These are phyloP conservation scores for Blennius ocellaris DNA, from an alignment of 2,113 vertebrate genomes.

Conservation along the genomic window DNA sequence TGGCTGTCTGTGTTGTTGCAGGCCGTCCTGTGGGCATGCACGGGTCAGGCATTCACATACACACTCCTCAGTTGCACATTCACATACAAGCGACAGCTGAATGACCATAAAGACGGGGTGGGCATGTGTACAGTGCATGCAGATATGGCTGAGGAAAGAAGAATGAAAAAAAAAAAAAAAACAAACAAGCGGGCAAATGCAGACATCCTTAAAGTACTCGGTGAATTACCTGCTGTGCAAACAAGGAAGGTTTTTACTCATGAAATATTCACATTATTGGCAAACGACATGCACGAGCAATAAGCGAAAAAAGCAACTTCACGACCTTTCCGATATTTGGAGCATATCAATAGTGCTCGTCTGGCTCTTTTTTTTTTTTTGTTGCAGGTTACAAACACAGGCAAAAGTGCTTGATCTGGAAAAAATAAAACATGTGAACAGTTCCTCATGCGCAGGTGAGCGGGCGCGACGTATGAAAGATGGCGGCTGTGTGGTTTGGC, in stretches of 20 bases:
- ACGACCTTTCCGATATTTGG: slow-evolving; percentile 36
- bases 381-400: neutral
- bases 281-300: slow-evolving; percentile 6
- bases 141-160: neutral
- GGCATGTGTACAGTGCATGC: slow-evolving; percentile 26
- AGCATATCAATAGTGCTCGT: neutral
- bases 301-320: slow-evolving; percentile 14
- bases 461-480: slow-evolving; percentile 56
- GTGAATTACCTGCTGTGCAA: slow-evolving; percentile 9
- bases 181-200: slow-evolving; percentile 2
- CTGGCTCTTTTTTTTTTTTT: neutral
- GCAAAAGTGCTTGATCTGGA: neutral
- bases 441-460: slow-evolving; percentile 26
- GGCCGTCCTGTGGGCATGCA: slow-evolving; percentile 79
- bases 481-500: slow-evolving; percentile 22
- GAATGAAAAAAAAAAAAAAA: neutral
- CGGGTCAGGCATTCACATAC: slow-evolving; percentile 64
- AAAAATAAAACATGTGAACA: slow-evolving; percentile 12
- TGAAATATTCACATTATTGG: slow-evolving; percentile 8
- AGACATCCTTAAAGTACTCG: neutral
- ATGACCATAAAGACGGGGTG: slow-evolving; percentile 1
- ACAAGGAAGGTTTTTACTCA: neutral
- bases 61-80: slow-evolving; percentile 48
- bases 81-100: slow-evolving; percentile 28
- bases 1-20: slow-evolving; percentile 66